Percentiles rank a stretch among this genome's conserved stretches.
phyloP scores from a whole-genome alignment of 2,888 invertebrate genomes.

The Homarus gammarus region DNA sequence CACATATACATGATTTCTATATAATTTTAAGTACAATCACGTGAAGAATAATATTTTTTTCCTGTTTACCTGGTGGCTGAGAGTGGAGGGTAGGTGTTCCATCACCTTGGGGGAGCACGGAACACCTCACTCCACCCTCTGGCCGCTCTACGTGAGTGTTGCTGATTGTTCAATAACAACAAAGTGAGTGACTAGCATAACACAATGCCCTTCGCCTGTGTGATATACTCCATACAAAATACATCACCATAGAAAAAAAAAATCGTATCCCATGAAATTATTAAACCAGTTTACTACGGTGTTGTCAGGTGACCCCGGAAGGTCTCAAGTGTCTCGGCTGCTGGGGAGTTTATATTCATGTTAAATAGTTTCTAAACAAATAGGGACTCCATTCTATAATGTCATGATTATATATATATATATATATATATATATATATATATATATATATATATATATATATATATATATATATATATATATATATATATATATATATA shows the following conservation, averaged over 20 bases:
- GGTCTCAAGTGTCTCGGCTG: too few relatives aligned
- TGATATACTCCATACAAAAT: not conserved
- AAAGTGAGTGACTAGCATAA: constrained; percentile 6
- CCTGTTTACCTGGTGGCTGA: not conserved
- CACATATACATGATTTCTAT: constrained; percentile 57
- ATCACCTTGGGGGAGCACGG: not conserved
- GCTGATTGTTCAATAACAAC: not conserved
- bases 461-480: not conserved
- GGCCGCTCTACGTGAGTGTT: not conserved
- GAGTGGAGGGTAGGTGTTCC: not conserved
- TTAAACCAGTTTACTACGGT: not conserved
- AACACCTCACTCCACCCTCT: not conserved
- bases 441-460: too few relatives aligned
- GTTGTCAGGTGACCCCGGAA: too few relatives aligned
- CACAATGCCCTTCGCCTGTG: not conserved
- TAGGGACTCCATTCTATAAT: too few relatives aligned
- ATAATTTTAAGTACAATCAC: constrained; percentile 61
- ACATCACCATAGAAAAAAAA: not conserved
- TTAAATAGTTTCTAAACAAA: too few relatives aligned
- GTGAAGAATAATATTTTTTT: constrained; percentile 2
- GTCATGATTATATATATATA: too few relatives aligned
- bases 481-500: not conserved
- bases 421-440: too few relatives aligned
- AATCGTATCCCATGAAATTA: not conserved
- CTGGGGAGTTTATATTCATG: too few relatives aligned